These are phyloP conservation scores for Cassiopea andromeda DNA, from an alignment of 30 jellyfish, hydroid and myxozoan species.

Conservation along the genomic window DNA sequence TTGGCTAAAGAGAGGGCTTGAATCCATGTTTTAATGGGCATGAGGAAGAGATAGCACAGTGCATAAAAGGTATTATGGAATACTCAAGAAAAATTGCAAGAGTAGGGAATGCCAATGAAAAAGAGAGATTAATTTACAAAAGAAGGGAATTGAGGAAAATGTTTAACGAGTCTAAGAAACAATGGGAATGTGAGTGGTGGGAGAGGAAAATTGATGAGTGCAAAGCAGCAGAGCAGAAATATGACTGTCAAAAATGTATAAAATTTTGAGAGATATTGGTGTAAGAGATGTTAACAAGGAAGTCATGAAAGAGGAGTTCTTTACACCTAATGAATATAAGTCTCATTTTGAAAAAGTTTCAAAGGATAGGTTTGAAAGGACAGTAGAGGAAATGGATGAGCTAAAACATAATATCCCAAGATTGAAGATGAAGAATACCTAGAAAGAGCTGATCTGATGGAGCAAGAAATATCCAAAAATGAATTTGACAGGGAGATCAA, in stretches of 20 bases:
- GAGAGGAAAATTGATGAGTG: neutral
- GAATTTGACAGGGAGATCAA: neutral
- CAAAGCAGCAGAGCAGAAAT: neutral
- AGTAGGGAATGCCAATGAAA: conserved; percentile 1
- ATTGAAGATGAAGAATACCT: neutral
- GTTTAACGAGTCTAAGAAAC: neutral
- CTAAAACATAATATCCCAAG: neutral
- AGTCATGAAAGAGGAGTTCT: neutral
- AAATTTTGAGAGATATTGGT: conserved; percentile 8
- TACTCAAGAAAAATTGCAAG: no score
- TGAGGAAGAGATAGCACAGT: neutral
- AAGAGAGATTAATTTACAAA: neutral
- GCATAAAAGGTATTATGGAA: neutral
- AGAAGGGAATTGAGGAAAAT: neutral
- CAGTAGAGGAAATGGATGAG: conserved; percentile 4
- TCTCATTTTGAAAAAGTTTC: neutral
- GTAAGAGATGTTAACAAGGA: neutral
- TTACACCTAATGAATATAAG: conserved; percentile 4
- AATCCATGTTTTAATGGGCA: neutral
- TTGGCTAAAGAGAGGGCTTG: neutral
- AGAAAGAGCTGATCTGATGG: conserved; percentile 5
- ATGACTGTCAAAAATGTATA: conserved; percentile 4
- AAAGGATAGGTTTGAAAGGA: neutral
- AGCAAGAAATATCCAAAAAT: neutral
- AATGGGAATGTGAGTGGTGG: neutral